These are phyloP conservation scores for Nycticebus coucang DNA, from an alignment of 2,113 vertebrate genomes.

Conservation along the genomic window DNA sequence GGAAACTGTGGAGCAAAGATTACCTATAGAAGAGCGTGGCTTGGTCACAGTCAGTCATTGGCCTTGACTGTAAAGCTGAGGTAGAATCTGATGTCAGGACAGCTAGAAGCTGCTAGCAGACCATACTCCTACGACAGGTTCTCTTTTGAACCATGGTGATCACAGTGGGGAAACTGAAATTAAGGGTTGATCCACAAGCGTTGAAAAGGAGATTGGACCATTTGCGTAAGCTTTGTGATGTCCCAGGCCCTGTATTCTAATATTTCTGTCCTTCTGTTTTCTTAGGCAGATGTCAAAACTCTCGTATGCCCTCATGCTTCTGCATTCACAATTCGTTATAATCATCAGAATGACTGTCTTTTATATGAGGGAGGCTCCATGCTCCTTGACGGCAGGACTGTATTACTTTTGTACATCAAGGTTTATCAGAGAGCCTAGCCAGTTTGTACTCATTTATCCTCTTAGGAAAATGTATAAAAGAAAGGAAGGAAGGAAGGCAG, in stretches of 20 bases:
- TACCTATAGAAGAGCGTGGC: rapidly evolving
- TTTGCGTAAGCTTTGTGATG: not conserved
- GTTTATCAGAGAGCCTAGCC: not conserved
- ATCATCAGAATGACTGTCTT: not conserved
- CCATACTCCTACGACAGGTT: not conserved
- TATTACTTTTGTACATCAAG: not conserved
- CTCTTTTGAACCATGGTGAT: not conserved
- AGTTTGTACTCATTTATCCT: not conserved
- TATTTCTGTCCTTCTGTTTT: not conserved
- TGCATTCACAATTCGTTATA: not conserved
- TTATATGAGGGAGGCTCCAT: not conserved
- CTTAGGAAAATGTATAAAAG: not conserved
- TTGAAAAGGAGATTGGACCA: not conserved
- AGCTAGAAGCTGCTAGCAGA: not conserved
- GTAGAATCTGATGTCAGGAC: not conserved
- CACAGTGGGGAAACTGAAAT: not conserved
- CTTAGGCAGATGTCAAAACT: not conserved
- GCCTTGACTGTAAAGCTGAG: not conserved
- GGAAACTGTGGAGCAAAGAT: not conserved
- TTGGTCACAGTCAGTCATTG: not conserved
- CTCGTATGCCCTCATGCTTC: not conserved
- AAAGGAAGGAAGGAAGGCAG: not conserved
- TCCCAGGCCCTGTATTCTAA: not conserved
- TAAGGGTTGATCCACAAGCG: not conserved
- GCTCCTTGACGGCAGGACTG: not conserved